Base-by-base conservation (phyloP, 1,140 invertebrate genomes). In the Thalassaphorura encarpata region DNA sequence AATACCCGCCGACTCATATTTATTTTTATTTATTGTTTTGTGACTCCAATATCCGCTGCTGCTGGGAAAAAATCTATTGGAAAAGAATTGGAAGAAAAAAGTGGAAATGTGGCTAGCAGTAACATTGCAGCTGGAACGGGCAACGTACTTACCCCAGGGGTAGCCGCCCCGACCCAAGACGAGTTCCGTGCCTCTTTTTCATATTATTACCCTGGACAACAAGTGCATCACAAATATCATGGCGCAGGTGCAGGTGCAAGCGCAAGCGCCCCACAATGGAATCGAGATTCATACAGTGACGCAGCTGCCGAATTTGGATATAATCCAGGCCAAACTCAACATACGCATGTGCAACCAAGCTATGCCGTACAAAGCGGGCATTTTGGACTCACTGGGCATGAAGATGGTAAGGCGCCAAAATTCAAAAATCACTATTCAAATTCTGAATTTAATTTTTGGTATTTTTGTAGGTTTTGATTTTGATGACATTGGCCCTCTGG, bases 281-380 rank as follows among this genome's bases (percentile, higher is more conserved):
- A 55, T 21, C 26, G 53, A 23, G 62, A 64, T 52, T 51, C 58
- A 33, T 64, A 64, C 28, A 31, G 39, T 24, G 56, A 58, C 36
- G 58, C 62, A 47, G 62, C 62, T 28, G 21, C 52, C 19, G 62
- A 64, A n/a, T 60, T 58, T 61, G 61, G 61, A 6, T 52, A 60
- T 50, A 55, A 54, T 45, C 31, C 51, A 5, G 24, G 24, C 21
- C n/a, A 4, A 5, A 23, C 6, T 11, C 54, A 50, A 36, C 41
- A 45, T 6, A 18, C 5, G 5, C 21, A 11, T 15, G 31, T 4
- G 29, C 16, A 19, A 11, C 11, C 23, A 46, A 28, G 40, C 19
- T 42, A 31, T 2, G 16, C 18, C 21, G 1, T 26, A 29, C 21
- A 31, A 39, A 13, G 46, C 40, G 8, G 54, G 23, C n/a, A n/a